These are phyloP conservation scores for Mionectes olivaceus DNA, from an alignment of 2,797 vertebrate species.

Conservation along the genomic window DNA sequence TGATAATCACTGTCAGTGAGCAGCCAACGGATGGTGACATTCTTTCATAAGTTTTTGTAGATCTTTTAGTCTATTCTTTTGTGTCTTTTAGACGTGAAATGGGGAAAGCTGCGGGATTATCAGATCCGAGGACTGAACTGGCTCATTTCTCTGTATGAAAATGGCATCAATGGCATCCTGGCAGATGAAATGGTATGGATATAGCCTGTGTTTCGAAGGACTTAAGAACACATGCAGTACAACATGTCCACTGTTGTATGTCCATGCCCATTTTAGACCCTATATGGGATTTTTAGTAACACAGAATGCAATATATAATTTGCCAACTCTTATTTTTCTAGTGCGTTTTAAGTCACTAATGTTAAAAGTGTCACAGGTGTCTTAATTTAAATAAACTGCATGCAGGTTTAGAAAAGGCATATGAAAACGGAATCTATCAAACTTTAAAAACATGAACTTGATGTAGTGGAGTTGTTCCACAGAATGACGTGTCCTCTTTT, in stretches of 20 bases:
- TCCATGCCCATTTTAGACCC: not conserved
- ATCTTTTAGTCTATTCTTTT: not conserved
- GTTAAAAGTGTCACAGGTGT: not conserved
- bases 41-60: not conserved
- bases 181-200: slow-evolving; percentile 96
- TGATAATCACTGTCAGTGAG: not conserved
- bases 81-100: slow-evolving; percentile 87
- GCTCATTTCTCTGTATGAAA: slow-evolving; percentile 98
- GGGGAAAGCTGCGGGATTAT: slow-evolving; percentile 95
- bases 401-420: not conserved
- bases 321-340: not conserved
- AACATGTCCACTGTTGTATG: not conserved
- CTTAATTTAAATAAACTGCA: not conserved
- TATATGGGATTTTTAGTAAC: not conserved
- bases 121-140: slow-evolving; percentile 96
- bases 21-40: not conserved
- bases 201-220: not conserved
- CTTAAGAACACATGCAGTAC: not conserved
- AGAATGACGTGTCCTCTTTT: not conserved
- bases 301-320: not conserved
- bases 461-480: not conserved
- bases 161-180: slow-evolving; percentile 97
- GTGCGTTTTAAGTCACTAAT: not conserved
- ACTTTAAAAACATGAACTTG: not conserved
- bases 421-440: not conserved